Percentiles rank a stretch among this genome's conserved stretches.
These are phyloP conservation scores for Dicyrtomina minuta DNA, from an alignment of 2,888 invertebrate genomes.

Conservation along the genomic window DNA sequence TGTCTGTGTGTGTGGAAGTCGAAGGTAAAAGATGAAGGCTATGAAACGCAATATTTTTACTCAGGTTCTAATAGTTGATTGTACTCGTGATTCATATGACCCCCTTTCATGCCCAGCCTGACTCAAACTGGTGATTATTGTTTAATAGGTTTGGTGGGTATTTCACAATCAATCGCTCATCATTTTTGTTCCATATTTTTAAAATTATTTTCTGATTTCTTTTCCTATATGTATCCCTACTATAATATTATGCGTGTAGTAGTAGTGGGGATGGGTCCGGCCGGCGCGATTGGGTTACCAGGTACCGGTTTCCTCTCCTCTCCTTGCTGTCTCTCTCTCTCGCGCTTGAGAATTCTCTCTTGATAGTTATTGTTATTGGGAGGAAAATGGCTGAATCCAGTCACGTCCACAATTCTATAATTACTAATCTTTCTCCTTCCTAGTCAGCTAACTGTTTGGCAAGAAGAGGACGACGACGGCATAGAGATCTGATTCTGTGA, in stretches of 20 bases:
- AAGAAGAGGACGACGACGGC: no score
- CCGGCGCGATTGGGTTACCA: no score
- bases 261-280: no score
- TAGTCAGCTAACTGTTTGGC: neutral
- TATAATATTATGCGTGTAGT: neutral
- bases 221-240: neutral
- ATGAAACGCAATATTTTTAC: no score
- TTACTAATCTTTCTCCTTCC: neutral
- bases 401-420: no score
- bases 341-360: neutral
- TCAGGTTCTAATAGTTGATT: no score
- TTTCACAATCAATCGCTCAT: constrained; percentile 4
- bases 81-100: constrained; percentile 10
- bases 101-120: neutral
- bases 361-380: neutral
- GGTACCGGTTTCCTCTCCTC: no score
- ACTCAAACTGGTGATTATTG: constrained; percentile 2
- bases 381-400: no score
- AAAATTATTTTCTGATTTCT: constrained; percentile 8
- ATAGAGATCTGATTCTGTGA: no score
- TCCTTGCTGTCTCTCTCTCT: constrained; percentile 3
- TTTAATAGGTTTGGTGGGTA: constrained; percentile 4
- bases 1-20: no score
- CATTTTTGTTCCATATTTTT: constrained; percentile 11
- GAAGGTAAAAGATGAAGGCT: no score